Base-by-base conservation (phyloP, 1,140 invertebrate species). In the Calliphora vicina region DNA sequence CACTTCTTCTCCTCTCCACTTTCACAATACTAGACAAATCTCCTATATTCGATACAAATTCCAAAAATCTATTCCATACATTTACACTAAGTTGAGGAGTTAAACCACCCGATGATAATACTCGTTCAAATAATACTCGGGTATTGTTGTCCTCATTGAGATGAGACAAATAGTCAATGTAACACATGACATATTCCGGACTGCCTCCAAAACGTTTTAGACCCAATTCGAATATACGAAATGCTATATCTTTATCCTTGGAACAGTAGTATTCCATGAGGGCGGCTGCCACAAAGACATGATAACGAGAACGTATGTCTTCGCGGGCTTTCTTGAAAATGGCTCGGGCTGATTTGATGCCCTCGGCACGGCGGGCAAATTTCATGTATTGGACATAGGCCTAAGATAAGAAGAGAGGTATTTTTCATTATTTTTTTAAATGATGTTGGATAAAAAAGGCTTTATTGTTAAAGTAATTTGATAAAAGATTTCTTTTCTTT, bases 71-170 rank as follows among this genome's bases (percentile, higher is more conserved):
- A 91, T 99, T 99, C 99, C 99, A 99, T 84, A 99, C 98, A 89
- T 99, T 97, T 93, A 98, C 96, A 45, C 97, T 97, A 92, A 98
- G 97, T 90, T 99, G 96, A 4, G 96, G 94, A 84, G 97, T 95
- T 25, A 99, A 91, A 85, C 95, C 96, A n/a, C 97, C 97, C 0
- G 97, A 98, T 10, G 97, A 98, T 17, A 99, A 92, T 27, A 99
- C 97, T 82, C 98, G 92, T 91, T 99, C 99, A 92, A 99, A 99
- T 20, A 99, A 91, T 50, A 99, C 99, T 84, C 99, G 92, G 0
- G 99, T 99, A 89, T 99, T 99, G 91, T 99, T 99, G 90, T 99
- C 99, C 94, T 99, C 98, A 92, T 99, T 99, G 12, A 99, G 92
- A 94, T 99, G 98, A 12, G 97, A 98, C 85, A 99, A 93, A 90